Evolutionary conservation across 1,140 invertebrate species (phyloP), one percentile per base, ranked within the genome.

Genomic region (Solenopsis invicta): DNA sequence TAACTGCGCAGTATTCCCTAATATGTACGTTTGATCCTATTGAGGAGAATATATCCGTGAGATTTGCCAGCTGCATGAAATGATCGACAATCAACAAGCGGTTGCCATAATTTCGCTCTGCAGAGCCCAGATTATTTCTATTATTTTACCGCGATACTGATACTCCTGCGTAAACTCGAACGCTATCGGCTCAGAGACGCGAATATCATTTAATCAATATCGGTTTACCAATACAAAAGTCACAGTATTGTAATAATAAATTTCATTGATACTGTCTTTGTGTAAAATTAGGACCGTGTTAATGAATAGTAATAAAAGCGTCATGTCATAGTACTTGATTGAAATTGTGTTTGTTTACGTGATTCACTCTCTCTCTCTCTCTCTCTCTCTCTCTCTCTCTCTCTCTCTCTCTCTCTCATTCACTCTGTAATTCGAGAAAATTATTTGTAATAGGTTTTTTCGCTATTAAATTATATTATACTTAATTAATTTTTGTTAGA

Each of bases 11-110:
- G 69, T 84, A 84, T 74, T 84, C 69, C 71, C 80, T 84, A 84
- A 84, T 84, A 84, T 74, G 80, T 74, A 84, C 69, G 69, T 75
- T 84, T 84, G 80, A 84, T 84, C 80, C 80, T 84, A 74, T 84
- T 84, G 80, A 84, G 45, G 80, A 84, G 80, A 61, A 75, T 82
- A 84, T 84, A 84, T 84, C 80, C 54, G 80, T 75, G 80, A 61
- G 80, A 84, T 75, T 84, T 84, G 67, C 54, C 69, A 84, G 80
- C 54, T 84, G 80, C 41, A 71, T 41, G 80, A 82, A 84, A 74
- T 71, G 66, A 81, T 74, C 54, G 54, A 75, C 69, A 50, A 84
- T 84, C 80, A 74, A 84, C 69, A 84, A 61, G 69, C 69, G 24
- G 41, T 45, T 61, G 41, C 80, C 59, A 74, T 74, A 61, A 84